Evolutionary conservation across 2,797 vertebrate genomes (phyloP).

Genomic region (Spinus pinus): DNA sequence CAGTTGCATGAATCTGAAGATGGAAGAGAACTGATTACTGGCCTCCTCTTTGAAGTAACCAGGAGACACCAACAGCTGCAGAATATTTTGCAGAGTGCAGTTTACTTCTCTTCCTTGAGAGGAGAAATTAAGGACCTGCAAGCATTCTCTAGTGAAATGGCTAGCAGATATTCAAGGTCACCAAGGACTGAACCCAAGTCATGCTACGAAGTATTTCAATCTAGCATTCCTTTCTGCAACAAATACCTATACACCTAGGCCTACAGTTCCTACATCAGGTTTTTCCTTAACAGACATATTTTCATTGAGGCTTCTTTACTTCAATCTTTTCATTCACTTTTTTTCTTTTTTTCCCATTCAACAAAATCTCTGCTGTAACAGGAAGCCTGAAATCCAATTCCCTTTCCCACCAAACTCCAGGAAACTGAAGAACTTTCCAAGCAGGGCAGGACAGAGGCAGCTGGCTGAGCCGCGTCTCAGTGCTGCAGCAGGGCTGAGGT

Average conservation of each 20-base stretch:
- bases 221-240: not conserved
- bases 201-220: not conserved
- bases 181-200: not conserved
- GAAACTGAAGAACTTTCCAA: not conserved
- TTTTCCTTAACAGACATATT: not conserved
- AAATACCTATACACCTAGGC: not conserved
- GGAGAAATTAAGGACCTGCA: not conserved
- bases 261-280: not conserved
- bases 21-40: not conserved
- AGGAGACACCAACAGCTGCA: not conserved
- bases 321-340: not conserved
- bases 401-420: not conserved
- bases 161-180: not conserved
- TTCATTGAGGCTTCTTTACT: not conserved
- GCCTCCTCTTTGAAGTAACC: not conserved
- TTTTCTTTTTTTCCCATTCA: not conserved
- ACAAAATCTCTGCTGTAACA: not conserved
- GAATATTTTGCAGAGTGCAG: not conserved
- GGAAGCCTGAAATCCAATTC: not conserved
- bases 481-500: not conserved
- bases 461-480: accelerated
- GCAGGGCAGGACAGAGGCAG: accelerated
- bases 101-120: not conserved
- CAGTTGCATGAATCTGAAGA: not conserved
- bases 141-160: not conserved